These are phyloP conservation scores for Pterocles gutturalis DNA, from an alignment of 2,113 vertebrate species.

Conservation along the genomic window DNA sequence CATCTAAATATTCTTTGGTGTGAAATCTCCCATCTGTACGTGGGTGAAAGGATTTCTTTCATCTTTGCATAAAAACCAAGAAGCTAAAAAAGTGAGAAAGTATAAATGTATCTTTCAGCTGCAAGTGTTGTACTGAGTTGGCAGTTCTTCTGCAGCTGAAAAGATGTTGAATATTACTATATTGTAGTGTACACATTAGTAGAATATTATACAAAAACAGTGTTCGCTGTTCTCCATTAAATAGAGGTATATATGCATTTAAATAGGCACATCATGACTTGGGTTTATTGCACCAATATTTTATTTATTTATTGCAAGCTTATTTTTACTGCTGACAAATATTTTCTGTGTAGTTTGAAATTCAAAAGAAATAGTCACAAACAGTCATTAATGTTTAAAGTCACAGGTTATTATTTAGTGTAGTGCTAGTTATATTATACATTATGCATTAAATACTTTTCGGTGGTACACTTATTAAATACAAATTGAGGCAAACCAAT, in stretches of 20 bases:
- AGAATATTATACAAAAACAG: background rate
- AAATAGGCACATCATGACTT: conserved; percentile 21
- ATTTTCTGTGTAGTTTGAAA: conserved; percentile 45
- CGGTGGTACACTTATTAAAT: conserved; percentile 52
- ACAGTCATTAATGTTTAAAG: conserved; percentile 70
- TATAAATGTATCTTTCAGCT: conserved; percentile 31
- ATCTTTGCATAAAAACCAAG: background rate
- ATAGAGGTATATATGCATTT: conserved; percentile 22
- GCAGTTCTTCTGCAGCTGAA: conserved; percentile 20
- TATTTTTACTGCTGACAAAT: conserved; percentile 65
- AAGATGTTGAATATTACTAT: conserved; percentile 3
- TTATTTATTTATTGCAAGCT: conserved; percentile 57
- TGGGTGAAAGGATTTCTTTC: conserved; percentile 10
- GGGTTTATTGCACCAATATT: conserved; percentile 37
- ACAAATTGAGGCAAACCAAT: conserved; percentile 63
- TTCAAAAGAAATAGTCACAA: conserved; percentile 58
- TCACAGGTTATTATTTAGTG: conserved; percentile 65
- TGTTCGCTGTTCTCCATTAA: background rate
- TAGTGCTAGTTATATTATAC: conserved; percentile 48
- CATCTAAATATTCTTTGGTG: background rate
- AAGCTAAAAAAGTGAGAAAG: background rate
- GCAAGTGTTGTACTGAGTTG: background rate
- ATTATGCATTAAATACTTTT: conserved; percentile 67
- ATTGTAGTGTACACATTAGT: conserved; percentile 14
- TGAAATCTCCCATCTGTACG: background rate